Conservation (phyloP, 2,797 vertebrate genomes). For the Brotogeris chrysoptera region DNA sequence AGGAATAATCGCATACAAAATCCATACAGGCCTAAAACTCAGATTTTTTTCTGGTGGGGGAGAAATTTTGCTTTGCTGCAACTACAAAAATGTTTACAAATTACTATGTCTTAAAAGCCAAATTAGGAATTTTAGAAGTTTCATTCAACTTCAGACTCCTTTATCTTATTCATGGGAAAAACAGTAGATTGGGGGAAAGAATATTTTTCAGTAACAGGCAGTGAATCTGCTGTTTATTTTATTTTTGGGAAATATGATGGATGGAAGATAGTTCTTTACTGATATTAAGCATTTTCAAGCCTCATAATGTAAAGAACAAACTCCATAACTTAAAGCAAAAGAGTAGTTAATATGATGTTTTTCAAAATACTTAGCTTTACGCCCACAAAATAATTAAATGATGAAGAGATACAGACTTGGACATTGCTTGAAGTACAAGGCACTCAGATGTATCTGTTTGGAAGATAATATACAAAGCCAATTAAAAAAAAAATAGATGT, state of each 20-base stretch:
- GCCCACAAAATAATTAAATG: not conserved
- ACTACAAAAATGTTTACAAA: slow-evolving; percentile 35
- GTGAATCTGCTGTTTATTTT: not conserved
- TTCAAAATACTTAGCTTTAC: not conserved
- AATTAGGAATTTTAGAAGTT: slow-evolving; percentile 42
- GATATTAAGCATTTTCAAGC: not conserved
- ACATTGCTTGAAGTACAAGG: not conserved
- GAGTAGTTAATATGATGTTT: not conserved
- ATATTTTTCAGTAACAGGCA: not conserved
- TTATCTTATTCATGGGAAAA: not conserved
- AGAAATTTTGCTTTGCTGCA: slow-evolving; percentile 54
- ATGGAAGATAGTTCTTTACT: not conserved
- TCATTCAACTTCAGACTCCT: slow-evolving; percentile 2
- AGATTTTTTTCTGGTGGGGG: slow-evolving; percentile 43
- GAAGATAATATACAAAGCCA: not conserved
- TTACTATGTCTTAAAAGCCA: slow-evolving; percentile 35
- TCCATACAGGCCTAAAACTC: slow-evolving; percentile 50
- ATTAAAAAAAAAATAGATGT: not conserved
- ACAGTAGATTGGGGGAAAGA: not conserved
- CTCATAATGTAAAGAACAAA: not conserved
- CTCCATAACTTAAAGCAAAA: not conserved
- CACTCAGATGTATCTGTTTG: not conserved
- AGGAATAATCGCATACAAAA: slow-evolving; percentile 65
- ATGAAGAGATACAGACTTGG: not conserved
- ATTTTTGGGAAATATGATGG: not conserved